Evolutionary conservation across 2,797 vertebrate genomes (phyloP), one percentile per base, ranked within the genome.

Genomic region (Chiloscyllium punctatum): DNA sequence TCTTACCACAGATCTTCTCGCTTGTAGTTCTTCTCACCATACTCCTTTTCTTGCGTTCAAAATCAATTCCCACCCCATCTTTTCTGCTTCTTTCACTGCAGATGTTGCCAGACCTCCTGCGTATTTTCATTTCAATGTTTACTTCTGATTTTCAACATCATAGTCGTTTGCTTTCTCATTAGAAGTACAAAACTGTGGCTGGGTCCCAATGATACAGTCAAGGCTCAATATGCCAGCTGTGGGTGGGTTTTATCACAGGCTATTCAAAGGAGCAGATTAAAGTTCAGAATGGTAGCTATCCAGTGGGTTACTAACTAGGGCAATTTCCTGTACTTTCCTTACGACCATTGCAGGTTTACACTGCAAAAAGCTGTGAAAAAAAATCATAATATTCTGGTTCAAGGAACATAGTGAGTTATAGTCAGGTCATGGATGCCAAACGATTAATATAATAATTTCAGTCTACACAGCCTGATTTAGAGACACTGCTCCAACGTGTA

Each of bases 361-460:
- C 62, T 4, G 9, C 57, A 27, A 74, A 94, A 21, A 13, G 53
- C 51, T 21, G 11, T 62, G 15, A 11, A 25, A 94, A 25, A 94
- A 94, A 53, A 25, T 25, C 74, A 4, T 18, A 74, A 94, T 94
- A 72, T 71, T 94, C 88, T 21, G 27, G 42, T 94, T 53, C 27
- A 74, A 37, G 42, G 69, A 74, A 94, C 25, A 71, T 27, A 72
- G 53, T 62, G 62, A 62, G 66, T 91, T 91, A 74, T 74, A 94
- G 11, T 74, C 69, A 94, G 69, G 94, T 71, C 94, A 94, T 69
- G 51, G 23, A 53, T 30, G 27, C 69, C 25, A 94, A 72, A 30
- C 53, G 4, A 94, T 94, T 33, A 69, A 74, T 3, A 33, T 48
- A 94, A 74, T 69, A 94, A 94, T 94, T 42, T 71, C 94, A 94